phyloP scores from a whole-genome alignment of 2,113 vertebrate genomes.

The Leptodactylus fuscus region DNA sequence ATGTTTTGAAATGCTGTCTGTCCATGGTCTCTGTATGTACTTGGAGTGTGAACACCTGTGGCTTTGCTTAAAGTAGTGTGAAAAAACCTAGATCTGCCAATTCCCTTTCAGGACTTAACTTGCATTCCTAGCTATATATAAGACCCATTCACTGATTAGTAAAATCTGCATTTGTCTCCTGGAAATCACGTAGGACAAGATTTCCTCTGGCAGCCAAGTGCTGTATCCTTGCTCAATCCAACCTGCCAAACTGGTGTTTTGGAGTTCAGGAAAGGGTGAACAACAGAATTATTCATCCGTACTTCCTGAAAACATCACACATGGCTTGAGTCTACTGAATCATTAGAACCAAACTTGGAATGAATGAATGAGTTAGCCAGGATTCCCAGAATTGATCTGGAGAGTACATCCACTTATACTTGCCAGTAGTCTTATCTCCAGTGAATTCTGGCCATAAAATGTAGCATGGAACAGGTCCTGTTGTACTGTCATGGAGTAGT shows the following conservation, averaged over 20 bases:
- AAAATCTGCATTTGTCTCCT: slow-evolving; percentile 51
- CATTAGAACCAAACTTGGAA: neutral
- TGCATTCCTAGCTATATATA: neutral
- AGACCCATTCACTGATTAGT: slow-evolving; percentile 2
- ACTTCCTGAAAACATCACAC: slow-evolving; percentile 59
- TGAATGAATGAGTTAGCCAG: too few species aligned
- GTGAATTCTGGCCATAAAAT: neutral
- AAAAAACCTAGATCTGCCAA: neutral
- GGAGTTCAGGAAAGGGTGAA: slow-evolving; percentile 64
- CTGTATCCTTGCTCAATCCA: slow-evolving; percentile 60
- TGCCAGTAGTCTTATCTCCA: neutral
- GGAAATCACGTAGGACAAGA: slow-evolving; percentile 50
- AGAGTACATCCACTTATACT: neutral
- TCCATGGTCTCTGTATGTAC: neutral
- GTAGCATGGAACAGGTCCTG: too few species aligned
- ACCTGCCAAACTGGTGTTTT: slow-evolving; percentile 61
- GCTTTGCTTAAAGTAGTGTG: neutral
- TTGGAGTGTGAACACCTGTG: slow-evolving; percentile 2
- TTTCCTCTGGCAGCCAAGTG: slow-evolving; percentile 59
- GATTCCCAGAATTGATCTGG: slow-evolving; percentile 12
- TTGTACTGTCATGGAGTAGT: neutral
- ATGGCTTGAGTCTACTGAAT: slow-evolving; percentile 29
- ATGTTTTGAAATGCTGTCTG: neutral
- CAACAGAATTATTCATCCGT: slow-evolving; percentile 65
- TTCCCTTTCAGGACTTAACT: neutral